These are phyloP conservation scores for Hypotaenidia philippensis DNA, from an alignment of 2,797 vertebrate species.

Conservation along the genomic window DNA sequence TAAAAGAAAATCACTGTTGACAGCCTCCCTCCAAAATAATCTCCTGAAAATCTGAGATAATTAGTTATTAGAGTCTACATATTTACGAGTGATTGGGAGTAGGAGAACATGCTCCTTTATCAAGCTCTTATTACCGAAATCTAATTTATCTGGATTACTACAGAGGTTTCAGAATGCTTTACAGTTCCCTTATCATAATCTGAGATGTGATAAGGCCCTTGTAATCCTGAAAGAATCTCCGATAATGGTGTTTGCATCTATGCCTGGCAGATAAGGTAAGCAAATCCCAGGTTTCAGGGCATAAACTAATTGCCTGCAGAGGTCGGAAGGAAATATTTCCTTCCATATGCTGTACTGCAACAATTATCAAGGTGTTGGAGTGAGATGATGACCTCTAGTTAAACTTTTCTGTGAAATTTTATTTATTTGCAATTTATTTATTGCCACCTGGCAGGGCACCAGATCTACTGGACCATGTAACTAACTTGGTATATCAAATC, in stretches of 20 bases:
- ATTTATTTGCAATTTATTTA: conserved; percentile 32
- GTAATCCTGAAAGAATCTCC: conserved; percentile 42
- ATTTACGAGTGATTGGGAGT: background rate
- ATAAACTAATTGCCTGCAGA: background rate
- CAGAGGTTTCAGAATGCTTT: conserved; percentile 4
- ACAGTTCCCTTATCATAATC: conserved; percentile 43
- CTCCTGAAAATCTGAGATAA: conserved; percentile 43
- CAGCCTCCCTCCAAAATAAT: conserved; percentile 47
- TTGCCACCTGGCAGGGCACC: background rate
- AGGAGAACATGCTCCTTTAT: background rate
- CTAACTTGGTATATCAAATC: conserved; percentile 17
- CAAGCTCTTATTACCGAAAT: conserved; percentile 2
- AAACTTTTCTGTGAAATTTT: conserved; percentile 17
- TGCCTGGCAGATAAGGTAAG: conserved; percentile 18
- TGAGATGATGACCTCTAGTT: background rate
- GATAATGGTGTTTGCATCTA: background rate
- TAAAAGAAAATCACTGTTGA: conserved; percentile 38
- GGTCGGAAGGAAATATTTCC: background rate
- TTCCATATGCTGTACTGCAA: background rate
- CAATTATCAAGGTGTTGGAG: background rate
- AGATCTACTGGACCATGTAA: conserved; percentile 27
- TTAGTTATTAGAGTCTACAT: conserved; percentile 37
- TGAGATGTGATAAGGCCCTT: background rate
- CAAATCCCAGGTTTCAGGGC: background rate
- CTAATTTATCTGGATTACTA: conserved; percentile 26